A percentile compares a stretch with the other conserved stretches of the same genome.
Conservation (phyloP, 2,888 invertebrate species). For the Lypha dubia region DNA sequence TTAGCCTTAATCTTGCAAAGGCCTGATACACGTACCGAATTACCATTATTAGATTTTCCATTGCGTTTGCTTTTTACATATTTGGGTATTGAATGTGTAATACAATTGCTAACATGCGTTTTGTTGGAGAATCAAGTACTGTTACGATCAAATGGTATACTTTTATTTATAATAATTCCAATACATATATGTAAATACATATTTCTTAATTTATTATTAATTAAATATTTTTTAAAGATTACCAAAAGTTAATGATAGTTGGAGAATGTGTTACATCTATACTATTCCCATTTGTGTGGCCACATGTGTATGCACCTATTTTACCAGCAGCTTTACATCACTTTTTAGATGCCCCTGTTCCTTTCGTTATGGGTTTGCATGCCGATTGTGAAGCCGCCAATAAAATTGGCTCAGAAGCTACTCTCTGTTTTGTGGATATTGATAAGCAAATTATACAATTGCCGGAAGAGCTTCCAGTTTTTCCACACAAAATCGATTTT, state of each 20-base stretch:
- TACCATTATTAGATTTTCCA: slow-evolving; percentile 97
- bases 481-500: slow-evolving; percentile 95
- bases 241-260: slow-evolving; percentile 97
- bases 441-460: slow-evolving; percentile 96
- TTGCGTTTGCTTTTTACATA: slow-evolving; percentile 93
- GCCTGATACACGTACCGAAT: slow-evolving; percentile 90
- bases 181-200: neutral
- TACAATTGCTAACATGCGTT: slow-evolving; percentile 97
- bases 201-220: slow-evolving; percentile 61
- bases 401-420: slow-evolving; percentile 91
- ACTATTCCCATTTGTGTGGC: slow-evolving; percentile 98
- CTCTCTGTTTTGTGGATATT: slow-evolving; percentile 97
- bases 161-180: neutral
- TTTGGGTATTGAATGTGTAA: slow-evolving; percentile 95
- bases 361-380: slow-evolving; percentile 98
- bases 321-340: slow-evolving; percentile 96
- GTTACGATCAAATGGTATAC: slow-evolving; percentile 93
- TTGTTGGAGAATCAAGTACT: slow-evolving; percentile 98
- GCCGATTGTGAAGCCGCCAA: slow-evolving; percentile 86
- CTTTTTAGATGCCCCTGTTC: slow-evolving; percentile 99
- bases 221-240: slow-evolving; percentile 86
- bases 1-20: slow-evolving; percentile 89
- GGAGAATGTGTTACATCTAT: slow-evolving; percentile 96
- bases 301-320: slow-evolving; percentile 99
- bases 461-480: slow-evolving; percentile 96